Base-by-base conservation (phyloP, 2,797 vertebrate species). In the Remorina albescens region DNA sequence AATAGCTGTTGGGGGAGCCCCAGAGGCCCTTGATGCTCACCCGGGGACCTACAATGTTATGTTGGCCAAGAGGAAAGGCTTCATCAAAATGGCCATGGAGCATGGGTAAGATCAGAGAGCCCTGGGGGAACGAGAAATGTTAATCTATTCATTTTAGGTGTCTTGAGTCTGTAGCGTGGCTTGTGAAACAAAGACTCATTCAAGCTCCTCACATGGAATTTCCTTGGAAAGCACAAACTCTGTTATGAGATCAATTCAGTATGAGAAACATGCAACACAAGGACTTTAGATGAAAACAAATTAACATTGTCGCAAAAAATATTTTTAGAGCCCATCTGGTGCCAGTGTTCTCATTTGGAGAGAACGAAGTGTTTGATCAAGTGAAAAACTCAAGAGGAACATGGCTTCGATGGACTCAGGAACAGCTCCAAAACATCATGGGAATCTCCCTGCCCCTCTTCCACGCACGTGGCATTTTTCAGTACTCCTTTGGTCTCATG, bases 311-410 rank as follows among this genome's bases (percentile, higher is more conserved):
- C 2, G 47, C 13, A n/a, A 2, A 32, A 57, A 59, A 39, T 69
- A 0, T 36, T 53, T 69, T 0, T 74, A 99, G 97, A 6, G 94
- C 94, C 5, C 83, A 94, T 0, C 93, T 99, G 59, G 96, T 99
- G 39, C 98, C 97, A 0, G 74, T 96, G n/a, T 99, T 96, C 84
- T 98, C 97, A 23, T 99, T 99, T 12, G 98, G 98, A 6, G 98
- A 99, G 82, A 99, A 98, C 0, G 96, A 97, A 37, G 11, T 99
- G 39, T 99, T 90, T 1, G 91, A 97, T 32, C 98, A 99, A 80
- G 94, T 98, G 56, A 74, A 79, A 1, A 99, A 98, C 80, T 74
- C 70, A 6, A 88, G 71, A 47, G 97, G 97, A 2, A 97, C 96
- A 21, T 95, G 95, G 94, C 88, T 99, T 12, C 88, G 96, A 10